These are phyloP conservation scores for Alethe diademata DNA, from an alignment of 2,113 vertebrate species.

Conservation along the genomic window DNA sequence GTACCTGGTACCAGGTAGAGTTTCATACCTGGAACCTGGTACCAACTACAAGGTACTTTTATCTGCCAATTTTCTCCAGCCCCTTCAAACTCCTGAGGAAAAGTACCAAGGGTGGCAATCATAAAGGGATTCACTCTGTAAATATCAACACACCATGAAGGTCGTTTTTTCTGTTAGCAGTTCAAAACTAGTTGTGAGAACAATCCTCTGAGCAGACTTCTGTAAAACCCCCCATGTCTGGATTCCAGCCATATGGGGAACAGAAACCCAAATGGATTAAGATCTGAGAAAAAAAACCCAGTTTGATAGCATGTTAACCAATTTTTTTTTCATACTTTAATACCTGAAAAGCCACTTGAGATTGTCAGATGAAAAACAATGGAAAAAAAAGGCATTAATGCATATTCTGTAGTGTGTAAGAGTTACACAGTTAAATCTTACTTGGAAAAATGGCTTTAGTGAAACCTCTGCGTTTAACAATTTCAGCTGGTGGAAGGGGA, in stretches of 20 bases:
- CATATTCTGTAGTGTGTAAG: not conserved
- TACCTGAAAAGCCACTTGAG: not conserved
- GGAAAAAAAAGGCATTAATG: not conserved
- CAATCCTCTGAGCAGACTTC: not conserved
- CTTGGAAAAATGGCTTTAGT: constrained; percentile 22
- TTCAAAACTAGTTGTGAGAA: not conserved
- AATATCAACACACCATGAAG: not conserved
- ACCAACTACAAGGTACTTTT: not conserved
- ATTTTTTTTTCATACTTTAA: not conserved
- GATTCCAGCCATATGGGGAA: not conserved
- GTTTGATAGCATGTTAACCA: not conserved
- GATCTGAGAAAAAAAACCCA: not conserved
- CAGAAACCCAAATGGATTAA: not conserved
- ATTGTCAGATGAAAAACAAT: not conserved
- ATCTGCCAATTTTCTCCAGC: not conserved
- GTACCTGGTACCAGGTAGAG: too few relatives aligned
- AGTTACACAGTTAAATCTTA: not conserved
- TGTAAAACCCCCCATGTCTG: accelerated
- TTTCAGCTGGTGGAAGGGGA: not conserved
- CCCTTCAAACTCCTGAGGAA: not conserved
- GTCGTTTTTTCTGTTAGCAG: not conserved
- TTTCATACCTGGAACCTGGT: too few relatives aligned
- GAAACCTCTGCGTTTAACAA: not conserved
- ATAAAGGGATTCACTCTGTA: not conserved
- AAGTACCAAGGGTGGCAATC: not conserved